Evolutionary conservation across 1,140 invertebrate species (phyloP).

Genomic region (Wasmannia auropunctata): DNA sequence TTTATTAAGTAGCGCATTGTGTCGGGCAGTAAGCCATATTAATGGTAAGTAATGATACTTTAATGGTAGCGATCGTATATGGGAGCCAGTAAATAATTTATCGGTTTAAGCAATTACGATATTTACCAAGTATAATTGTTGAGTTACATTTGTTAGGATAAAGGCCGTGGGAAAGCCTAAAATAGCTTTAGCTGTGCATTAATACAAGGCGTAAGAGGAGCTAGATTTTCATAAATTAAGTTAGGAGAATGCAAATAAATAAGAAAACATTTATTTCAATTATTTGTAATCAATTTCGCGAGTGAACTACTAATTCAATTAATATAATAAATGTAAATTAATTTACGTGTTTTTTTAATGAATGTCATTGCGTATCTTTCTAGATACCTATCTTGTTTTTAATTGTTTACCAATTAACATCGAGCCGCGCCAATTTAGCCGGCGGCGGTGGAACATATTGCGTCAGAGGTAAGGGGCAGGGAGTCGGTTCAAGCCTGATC

Average conservation of each 20-base stretch:
- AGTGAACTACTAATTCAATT: background rate
- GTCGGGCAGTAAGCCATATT: background rate
- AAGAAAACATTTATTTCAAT: background rate
- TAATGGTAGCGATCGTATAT: conserved; percentile 10
- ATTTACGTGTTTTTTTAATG: background rate
- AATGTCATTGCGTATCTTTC: background rate
- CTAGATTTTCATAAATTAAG: background rate
- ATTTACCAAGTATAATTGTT: background rate
- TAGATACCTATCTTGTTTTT: conserved; percentile 38
- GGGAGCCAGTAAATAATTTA: conserved; percentile 18
- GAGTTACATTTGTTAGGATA: background rate
- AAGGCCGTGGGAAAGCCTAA: background rate
- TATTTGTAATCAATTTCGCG: background rate
- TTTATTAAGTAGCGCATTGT: conserved; percentile 33
- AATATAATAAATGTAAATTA: background rate
- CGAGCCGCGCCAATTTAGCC: conserved; percentile 62
- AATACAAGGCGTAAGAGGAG: background rate
- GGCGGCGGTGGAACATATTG: conserved; percentile 6
- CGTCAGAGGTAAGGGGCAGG: background rate
- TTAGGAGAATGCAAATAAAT: background rate
- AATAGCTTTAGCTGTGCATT: background rate
- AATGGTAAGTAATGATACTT: conserved; percentile 27
- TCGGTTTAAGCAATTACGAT: conserved; percentile 8
- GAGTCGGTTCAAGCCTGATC: conserved; percentile 59
- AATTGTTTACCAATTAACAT: conserved; percentile 53